A percentile compares a stretch with the other conserved stretches of the same genome.
phyloP scores from a whole-genome alignment of 2,113 vertebrate genomes.

The Vanacampus margaritifer region DNA sequence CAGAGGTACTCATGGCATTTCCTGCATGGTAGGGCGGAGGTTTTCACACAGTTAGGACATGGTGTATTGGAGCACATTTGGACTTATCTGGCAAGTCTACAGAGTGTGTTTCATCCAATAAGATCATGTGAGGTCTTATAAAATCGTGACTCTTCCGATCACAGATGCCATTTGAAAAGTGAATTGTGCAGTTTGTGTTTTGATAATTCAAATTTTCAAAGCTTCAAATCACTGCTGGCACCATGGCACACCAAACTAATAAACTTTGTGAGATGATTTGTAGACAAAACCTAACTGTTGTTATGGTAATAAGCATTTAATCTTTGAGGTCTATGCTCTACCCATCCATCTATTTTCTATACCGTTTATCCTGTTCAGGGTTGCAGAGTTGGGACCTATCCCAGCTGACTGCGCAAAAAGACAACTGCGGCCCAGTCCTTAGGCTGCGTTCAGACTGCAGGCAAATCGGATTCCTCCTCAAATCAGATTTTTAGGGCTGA shows the following conservation, averaged over 20 bases:
- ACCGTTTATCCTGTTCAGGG: too few species aligned
- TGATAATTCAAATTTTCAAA: neutral
- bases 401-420: too few species aligned
- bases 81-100: neutral
- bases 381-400: too few species aligned
- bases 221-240: neutral
- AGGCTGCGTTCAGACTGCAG: too few species aligned
- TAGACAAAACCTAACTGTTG: too few species aligned
- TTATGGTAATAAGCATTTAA: too few species aligned
- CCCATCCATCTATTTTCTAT: too few species aligned
- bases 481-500: too few species aligned
- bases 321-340: too few species aligned
- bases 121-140: neutral
- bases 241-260: neutral
- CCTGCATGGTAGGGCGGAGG: slow-evolving; percentile 8
- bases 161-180: slow-evolving; percentile 6
- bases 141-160: neutral
- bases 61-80: neutral
- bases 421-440: too few species aligned
- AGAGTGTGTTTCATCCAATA: neutral
- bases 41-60: neutral
- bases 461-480: too few species aligned
- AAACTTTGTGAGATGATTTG: neutral
- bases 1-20: slow-evolving; percentile 20
- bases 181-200: slow-evolving; percentile 7